Evolutionary conservation across 2,797 vertebrate species (phyloP).

Genomic region (Cryptoprocta ferox): DNA sequence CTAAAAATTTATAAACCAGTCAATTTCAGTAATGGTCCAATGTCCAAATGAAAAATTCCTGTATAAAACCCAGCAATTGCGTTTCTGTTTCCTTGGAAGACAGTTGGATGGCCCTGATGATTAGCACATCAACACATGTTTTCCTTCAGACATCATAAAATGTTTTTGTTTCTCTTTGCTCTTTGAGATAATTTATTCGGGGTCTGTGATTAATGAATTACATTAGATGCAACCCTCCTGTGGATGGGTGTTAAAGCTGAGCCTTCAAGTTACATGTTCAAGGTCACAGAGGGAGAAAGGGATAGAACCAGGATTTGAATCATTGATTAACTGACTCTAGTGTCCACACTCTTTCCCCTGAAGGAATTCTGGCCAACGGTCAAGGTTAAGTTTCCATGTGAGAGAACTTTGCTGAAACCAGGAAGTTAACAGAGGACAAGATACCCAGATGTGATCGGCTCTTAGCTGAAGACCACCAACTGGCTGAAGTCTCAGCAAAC

Average conservation of each 20-base stretch:
- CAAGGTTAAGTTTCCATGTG: background rate
- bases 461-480: background rate
- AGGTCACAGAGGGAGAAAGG: background rate
- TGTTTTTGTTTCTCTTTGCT: background rate
- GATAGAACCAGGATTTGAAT: background rate
- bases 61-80: background rate
- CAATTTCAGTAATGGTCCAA: background rate
- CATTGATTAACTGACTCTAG: background rate
- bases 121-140: background rate
- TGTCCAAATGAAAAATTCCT: background rate
- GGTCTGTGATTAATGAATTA: background rate
- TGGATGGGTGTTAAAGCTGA: background rate
- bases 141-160: background rate
- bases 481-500: background rate
- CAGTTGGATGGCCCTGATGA: background rate
- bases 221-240: background rate
- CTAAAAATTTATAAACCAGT: background rate
- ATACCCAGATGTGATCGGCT: too few relatives aligned
- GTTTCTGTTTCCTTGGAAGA: background rate
- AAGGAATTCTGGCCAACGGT: background rate
- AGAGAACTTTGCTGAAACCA: background rate
- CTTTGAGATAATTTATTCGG: background rate
- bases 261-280: background rate
- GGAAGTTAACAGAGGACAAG: background rate
- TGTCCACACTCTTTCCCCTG: background rate